Percentiles rank a stretch among this genome's conserved stretches.
These are phyloP conservation scores for Archaeoteleia sp. DNA, from an alignment of 2,888 invertebrate species.

Conservation along the genomic window DNA sequence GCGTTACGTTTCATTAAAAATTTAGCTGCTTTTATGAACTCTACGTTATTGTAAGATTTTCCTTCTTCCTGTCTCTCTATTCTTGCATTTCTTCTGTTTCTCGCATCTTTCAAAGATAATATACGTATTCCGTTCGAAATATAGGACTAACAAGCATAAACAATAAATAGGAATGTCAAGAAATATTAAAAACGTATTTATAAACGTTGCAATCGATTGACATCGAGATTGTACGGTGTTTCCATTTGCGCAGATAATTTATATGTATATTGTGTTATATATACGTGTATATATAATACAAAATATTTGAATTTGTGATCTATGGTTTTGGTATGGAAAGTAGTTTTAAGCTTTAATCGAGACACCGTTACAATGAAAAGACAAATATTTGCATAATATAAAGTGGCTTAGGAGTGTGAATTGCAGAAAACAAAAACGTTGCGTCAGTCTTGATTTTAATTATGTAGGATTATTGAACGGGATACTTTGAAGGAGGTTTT, in stretches of 20 bases:
- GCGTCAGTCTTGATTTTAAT: slow-evolving; percentile 6
- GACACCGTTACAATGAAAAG: slow-evolving; percentile 34
- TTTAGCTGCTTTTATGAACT: no score
- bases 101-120: no score
- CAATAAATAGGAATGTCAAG: slow-evolving; percentile 17
- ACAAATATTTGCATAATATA: slow-evolving; percentile 24
- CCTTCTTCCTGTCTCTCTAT: no score
- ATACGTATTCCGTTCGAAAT: no score
- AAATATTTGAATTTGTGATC: slow-evolving; percentile 48
- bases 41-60: no score
- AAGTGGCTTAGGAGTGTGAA: slow-evolving; percentile 26
- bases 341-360: slow-evolving; percentile 25
- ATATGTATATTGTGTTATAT: no score
- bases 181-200: slow-evolving; percentile 34
- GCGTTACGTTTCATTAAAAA: no score
- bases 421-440: slow-evolving; percentile 1
- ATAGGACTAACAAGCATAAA: no score
- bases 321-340: slow-evolving; percentile 25
- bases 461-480: slow-evolving; percentile 21
- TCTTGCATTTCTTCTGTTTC: no score
- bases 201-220: slow-evolving; percentile 30
- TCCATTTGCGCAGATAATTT: slow-evolving; percentile 34
- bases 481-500: slow-evolving; percentile 1
- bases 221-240: slow-evolving; percentile 37
- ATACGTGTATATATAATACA: slow-evolving; percentile 38